Conservation (phyloP, 2,888 invertebrate genomes). For the Aspidiotus destructor region DNA sequence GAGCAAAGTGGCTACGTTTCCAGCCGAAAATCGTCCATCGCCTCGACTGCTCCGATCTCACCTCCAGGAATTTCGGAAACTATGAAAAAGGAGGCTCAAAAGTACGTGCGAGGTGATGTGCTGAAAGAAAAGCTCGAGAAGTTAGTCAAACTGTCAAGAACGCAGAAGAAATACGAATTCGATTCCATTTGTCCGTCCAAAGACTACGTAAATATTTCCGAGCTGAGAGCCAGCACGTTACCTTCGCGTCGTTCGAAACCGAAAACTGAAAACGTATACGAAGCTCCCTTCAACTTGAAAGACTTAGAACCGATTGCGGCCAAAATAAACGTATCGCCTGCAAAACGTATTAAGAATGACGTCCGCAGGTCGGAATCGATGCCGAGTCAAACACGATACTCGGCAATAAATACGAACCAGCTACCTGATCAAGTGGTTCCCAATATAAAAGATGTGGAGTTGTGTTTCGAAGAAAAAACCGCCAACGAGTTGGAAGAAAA, state of each 20-base stretch:
- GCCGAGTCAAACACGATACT: background rate
- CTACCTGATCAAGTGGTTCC: background rate
- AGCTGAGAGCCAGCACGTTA: background rate
- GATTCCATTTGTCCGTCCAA: background rate
- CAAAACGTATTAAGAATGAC: background rate
- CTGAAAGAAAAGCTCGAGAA: conserved; percentile 28
- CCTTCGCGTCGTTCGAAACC: background rate
- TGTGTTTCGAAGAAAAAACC: background rate
- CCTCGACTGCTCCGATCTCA: conserved; percentile 34
- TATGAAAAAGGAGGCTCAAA: conserved; percentile 8
- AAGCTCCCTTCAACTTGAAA: background rate
- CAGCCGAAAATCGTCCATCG: conserved; percentile 51
- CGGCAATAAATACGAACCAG: background rate
- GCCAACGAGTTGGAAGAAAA: background rate
- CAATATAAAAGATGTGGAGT: conserved; percentile 15
- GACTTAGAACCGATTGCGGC: background rate
- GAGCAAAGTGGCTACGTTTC: conserved; percentile 85
- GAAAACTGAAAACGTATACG: background rate
- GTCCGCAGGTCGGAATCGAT: conserved; percentile 13
- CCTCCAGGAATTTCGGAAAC: conserved; percentile 30
- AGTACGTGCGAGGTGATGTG: conserved; percentile 21
- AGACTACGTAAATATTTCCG: background rate
- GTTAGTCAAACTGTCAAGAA: conserved; percentile 21
- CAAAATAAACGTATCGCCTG: background rate
- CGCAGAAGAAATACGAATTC: conserved; percentile 10